Percentiles rank a stretch among this genome's conserved stretches.
Conservation (phyloP, 2,888 invertebrate genomes). For the Syritta pipiens region DNA sequence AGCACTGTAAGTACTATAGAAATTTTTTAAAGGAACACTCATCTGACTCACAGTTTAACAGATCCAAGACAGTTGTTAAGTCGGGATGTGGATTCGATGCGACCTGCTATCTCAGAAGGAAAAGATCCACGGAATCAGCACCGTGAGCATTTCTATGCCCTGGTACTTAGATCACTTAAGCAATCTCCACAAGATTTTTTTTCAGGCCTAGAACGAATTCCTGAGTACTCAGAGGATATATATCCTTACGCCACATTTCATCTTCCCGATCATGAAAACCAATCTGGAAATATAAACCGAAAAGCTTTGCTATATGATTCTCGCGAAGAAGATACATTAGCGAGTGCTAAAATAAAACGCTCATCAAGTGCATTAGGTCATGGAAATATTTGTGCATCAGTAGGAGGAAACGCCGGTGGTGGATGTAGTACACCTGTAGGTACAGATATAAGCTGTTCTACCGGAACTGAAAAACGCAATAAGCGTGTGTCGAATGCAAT, state of each 20-base stretch:
- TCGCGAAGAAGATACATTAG: constrained; percentile 74
- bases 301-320: constrained; percentile 75
- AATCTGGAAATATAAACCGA: constrained; percentile 80
- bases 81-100: constrained; percentile 73
- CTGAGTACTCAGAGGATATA: constrained; percentile 83
- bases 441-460: constrained; percentile 68
- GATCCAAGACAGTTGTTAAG: constrained; percentile 75
- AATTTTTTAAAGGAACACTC: too few relatives aligned
- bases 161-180: constrained; percentile 80
- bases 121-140: constrained; percentile 77
- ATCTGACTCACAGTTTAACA: too few relatives aligned
- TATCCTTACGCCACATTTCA: constrained; percentile 83
- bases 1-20: constrained; percentile 79
- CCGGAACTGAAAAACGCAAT: constrained; percentile 76
- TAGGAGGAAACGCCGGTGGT: constrained; percentile 57
- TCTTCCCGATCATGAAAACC: constrained; percentile 81
- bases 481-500: constrained; percentile 80
- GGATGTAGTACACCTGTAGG: constrained; percentile 70
- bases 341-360: constrained; percentile 73
- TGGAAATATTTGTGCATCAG: constrained; percentile 2
- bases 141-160: constrained; percentile 81
- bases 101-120: constrained; percentile 71
- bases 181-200: constrained; percentile 78
- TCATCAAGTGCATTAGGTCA: constrained; percentile 68
- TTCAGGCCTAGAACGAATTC: constrained; percentile 81